Evolutionary conservation across 2,113 vertebrate species (phyloP), one percentile per base, ranked within the genome.

Genomic region (Furnarius figulus): DNA sequence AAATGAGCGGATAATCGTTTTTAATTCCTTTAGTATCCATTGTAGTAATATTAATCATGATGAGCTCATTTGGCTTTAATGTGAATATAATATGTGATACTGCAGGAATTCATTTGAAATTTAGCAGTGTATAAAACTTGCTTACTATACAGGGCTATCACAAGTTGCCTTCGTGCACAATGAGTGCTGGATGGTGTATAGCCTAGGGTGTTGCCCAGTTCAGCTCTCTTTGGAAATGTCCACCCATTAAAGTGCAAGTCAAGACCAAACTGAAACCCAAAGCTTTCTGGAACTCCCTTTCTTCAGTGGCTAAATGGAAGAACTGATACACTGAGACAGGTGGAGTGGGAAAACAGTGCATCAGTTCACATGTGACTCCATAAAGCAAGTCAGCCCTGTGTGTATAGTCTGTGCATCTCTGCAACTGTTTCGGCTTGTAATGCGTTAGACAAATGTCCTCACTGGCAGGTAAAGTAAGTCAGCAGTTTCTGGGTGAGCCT

Each of bases 1-100:
- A 94, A 96, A 89, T 94, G 93, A 97, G 90, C 90, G 93, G 95
- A 86, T 98, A 98, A 98, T 98, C 30, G 14, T 80, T 94, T 97
- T 95, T 97, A 97, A 97, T 98, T 97, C 97, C 82, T 97, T 89
- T 93, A 91, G 85, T 73, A 94, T 97, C 97, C 93, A 90, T 62
- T 94, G 39, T 73, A 89, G 85, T 91, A 95, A 74, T 75, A 94
- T 97, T 97, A 97, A 97, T 98, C 96, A 97, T 23, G 76, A 96
- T 97, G 91, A 97, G 59, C 58, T 98, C 95, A 96, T 97, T 97
- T 94, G 87, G 88, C 82, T 96, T 96, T 95, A 97, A 96, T 96
- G 93, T 67, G 66, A 96, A 77, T 96, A 95, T 93, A 97, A 87
- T 92, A 93, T 94, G 68, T 79, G 74, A 96, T 97, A 75, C 68